Evolutionary conservation across 1,140 invertebrate species (phyloP), one percentile per base, ranked within the genome.

Genomic region (Mylabris phalerata): DNA sequence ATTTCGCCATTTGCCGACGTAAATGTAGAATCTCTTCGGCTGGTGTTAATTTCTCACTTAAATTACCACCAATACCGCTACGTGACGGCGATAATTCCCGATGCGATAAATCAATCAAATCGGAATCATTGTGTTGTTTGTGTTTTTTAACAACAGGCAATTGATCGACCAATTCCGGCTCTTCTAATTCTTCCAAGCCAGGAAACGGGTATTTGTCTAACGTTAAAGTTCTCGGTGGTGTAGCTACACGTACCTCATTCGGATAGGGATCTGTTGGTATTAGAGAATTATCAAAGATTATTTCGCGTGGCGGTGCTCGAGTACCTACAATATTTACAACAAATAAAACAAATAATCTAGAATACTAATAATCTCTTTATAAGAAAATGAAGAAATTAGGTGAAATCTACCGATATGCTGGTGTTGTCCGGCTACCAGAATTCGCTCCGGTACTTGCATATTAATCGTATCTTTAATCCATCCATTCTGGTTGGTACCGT

Each of bases 391-490:
- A 13, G 13, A 13, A 13, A 40, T 40, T 40, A 7, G 10, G 10
- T 40, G 39, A 40, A 40, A 40, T 11, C 58, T 70, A 81, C 80
- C 80, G 70, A 89, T 68, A 75, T 91, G 87, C 71, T 91, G 87
- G 67, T 93, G 89, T 72, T 92, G 85, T 11, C 89, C 92, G 64
- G 85, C 79, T 50, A 93, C 89, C 60, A 94, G 78, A 73, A 95
- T 94, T 68, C 90, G 80, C 64, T 93, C 91, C n/a, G 92, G 92
- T 27, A 95, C 91, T 70, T 85, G 85, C 92, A 94, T 95, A 61
- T 89, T 83, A 73, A 88, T 83, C 76, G 88, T 88, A 62, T 90
- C 86, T 70, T 77, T 77, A 66, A 81, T 82, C 86, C 86, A 89
- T 32, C 74, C 77, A 55, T 78, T 75, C 27, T 81, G 80, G 74